Evolutionary conservation across 2,113 vertebrate genomes (phyloP).

Genomic region (Chroicocephalus ridibundus): DNA sequence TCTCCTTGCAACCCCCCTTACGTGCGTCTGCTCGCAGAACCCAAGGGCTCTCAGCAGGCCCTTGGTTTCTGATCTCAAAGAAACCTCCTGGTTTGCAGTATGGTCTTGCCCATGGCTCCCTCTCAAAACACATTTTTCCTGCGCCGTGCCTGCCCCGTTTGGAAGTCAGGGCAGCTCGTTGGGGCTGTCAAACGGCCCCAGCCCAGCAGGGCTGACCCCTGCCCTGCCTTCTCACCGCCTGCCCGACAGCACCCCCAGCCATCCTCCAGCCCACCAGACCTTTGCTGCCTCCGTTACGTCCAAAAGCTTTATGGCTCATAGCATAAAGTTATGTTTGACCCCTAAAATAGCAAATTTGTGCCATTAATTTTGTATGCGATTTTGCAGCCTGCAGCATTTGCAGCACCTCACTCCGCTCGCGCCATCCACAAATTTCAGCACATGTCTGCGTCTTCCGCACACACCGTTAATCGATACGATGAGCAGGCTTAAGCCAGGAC

Average conservation of each 20-base stretch:
- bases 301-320: not conserved
- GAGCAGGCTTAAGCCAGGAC: not conserved
- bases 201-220: not conserved
- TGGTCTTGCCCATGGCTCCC: not conserved
- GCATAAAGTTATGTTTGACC: not conserved
- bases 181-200: not conserved
- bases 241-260: no score
- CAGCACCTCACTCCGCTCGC: not conserved
- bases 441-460: accelerated
- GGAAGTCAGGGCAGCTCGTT: not conserved
- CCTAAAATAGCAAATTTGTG: not conserved
- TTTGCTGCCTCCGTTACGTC: not conserved
- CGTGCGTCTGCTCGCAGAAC: not conserved
- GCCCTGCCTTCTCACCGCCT: not conserved
- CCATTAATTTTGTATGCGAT: not conserved
- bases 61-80: not conserved
- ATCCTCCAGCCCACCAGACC: not conserved
- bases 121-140: not conserved
- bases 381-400: not conserved
- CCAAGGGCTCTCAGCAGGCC: not conserved
- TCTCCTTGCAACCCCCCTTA: not conserved
- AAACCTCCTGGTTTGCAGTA: not conserved
- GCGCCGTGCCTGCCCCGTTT: no score
- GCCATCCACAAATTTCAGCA: not conserved
- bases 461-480: not conserved